Percentiles rank a stretch among this genome's conserved stretches.
These are phyloP conservation scores for Laticauda colubrina DNA, from an alignment of 2,113 vertebrate genomes.

Conservation along the genomic window DNA sequence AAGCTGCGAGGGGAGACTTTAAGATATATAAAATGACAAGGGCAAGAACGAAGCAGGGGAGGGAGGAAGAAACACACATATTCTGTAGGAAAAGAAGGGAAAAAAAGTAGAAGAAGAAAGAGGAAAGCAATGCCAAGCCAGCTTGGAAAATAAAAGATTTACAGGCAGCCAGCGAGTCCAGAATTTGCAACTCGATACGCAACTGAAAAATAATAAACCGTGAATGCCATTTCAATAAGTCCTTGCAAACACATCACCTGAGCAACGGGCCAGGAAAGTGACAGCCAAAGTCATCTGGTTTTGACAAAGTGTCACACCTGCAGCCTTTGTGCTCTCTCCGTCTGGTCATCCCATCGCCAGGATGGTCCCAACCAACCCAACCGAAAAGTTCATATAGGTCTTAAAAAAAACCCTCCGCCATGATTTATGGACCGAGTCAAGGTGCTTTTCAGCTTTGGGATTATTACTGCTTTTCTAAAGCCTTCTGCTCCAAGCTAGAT, in stretches of 20 bases:
- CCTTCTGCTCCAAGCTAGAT: neutral
- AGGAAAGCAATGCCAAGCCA: neutral
- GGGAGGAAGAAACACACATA: slow-evolving; percentile 9
- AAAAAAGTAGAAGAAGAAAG: neutral
- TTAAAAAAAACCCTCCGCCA: neutral
- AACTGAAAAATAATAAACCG: slow-evolving; percentile 22
- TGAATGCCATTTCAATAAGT: slow-evolving; percentile 40
- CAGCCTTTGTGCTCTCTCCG: neutral
- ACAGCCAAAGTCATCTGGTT: slow-evolving; percentile 10
- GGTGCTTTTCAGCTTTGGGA: neutral
- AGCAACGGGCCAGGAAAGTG: slow-evolving; percentile 33
- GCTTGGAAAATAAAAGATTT: slow-evolving; percentile 38
- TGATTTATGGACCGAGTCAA: neutral
- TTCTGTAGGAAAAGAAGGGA: slow-evolving; percentile 29
- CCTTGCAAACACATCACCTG: slow-evolving; percentile 23
- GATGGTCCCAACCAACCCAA: slow-evolving; percentile 31
- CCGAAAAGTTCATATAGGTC: slow-evolving; percentile 26
- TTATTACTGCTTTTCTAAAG: too few species aligned
- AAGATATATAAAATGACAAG: neutral
- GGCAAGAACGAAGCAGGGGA: neutral
- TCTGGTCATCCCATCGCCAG: slow-evolving; percentile 29
- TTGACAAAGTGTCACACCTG: slow-evolving; percentile 13
- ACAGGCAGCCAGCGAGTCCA: slow-evolving; percentile 30
- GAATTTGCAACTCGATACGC: slow-evolving; percentile 25
- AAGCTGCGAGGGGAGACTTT: neutral